Evolutionary conservation across 2,797 vertebrate species (phyloP).

Genomic region (Presbytis comata): DNA sequence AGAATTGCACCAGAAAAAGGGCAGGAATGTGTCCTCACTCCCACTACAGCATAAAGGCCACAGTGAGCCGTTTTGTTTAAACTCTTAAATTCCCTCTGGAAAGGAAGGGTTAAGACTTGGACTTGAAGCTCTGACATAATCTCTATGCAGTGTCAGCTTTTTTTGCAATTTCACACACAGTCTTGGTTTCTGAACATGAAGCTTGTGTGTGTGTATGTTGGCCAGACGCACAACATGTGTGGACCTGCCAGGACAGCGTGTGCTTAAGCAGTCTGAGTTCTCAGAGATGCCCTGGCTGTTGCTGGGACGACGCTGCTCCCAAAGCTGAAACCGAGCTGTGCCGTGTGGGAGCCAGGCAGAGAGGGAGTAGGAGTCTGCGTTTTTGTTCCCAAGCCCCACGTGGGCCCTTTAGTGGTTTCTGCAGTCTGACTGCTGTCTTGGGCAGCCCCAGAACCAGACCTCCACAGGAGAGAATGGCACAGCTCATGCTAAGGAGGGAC

Average conservation of each 20-base stretch:
- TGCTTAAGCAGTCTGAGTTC: background rate
- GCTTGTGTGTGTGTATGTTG: background rate
- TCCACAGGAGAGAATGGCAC: background rate
- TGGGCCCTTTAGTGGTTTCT: background rate
- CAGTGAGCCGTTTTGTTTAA: background rate
- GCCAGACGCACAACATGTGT: background rate
- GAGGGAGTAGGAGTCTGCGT: background rate
- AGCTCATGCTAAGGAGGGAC: too few relatives aligned
- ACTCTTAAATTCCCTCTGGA: background rate
- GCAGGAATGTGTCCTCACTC: background rate
- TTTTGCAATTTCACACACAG: background rate
- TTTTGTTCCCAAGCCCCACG: background rate
- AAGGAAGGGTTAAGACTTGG: background rate
- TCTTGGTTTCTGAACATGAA: conserved; percentile 8
- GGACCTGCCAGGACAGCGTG: background rate
- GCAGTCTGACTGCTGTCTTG: background rate
- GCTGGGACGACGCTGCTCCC: background rate
- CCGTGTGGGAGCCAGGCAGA: background rate
- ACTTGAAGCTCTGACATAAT: background rate
- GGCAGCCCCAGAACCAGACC: background rate
- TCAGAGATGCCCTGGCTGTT: background rate
- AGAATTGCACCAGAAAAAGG: background rate
- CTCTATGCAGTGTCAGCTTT: background rate
- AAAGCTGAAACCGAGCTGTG: background rate
- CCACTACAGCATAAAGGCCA: accelerated